Conservation (phyloP, 2,113 vertebrate genomes). For the Gadus chalcogrammus region DNA sequence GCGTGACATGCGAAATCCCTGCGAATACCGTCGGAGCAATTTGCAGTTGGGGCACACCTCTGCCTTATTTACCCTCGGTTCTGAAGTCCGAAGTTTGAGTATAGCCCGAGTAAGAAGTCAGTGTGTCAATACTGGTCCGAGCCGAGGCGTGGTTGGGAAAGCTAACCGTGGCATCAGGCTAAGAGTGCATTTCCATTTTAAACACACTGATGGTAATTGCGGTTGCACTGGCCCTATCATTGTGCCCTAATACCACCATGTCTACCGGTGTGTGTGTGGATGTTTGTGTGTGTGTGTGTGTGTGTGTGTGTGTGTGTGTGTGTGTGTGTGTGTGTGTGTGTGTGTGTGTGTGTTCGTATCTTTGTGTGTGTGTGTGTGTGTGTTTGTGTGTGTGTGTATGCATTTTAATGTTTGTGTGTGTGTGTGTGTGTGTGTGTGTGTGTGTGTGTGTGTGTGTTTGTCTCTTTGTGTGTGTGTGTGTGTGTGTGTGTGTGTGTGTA, state of each 20-base stretch:
- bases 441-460: too few relatives aligned
- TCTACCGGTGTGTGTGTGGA: constrained; percentile 35
- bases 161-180: constrained; percentile 52
- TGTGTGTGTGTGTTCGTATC: too few relatives aligned
- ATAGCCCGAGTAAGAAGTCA: constrained; percentile 45
- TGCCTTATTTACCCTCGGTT: background rate
- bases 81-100: constrained; percentile 19
- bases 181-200: constrained; percentile 68
- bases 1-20: too few relatives aligned
- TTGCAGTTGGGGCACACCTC: background rate
- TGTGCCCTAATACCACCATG: constrained; percentile 42
- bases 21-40: background rate
- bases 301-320: too few relatives aligned
- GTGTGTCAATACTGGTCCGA: constrained; percentile 56
- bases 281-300: constrained; percentile 9
- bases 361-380: too few relatives aligned
- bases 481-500: too few relatives aligned
- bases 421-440: too few relatives aligned
- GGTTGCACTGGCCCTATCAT: constrained; percentile 38
- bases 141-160: constrained; percentile 51
- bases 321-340: too few relatives aligned
- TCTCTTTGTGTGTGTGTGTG: too few relatives aligned
- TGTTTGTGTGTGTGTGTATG: too few relatives aligned
- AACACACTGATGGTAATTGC: constrained; percentile 58
- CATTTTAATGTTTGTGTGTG: too few relatives aligned